Evolutionary conservation across 2,113 vertebrate genomes (phyloP).

Genomic region (Regulus satrapa): DNA sequence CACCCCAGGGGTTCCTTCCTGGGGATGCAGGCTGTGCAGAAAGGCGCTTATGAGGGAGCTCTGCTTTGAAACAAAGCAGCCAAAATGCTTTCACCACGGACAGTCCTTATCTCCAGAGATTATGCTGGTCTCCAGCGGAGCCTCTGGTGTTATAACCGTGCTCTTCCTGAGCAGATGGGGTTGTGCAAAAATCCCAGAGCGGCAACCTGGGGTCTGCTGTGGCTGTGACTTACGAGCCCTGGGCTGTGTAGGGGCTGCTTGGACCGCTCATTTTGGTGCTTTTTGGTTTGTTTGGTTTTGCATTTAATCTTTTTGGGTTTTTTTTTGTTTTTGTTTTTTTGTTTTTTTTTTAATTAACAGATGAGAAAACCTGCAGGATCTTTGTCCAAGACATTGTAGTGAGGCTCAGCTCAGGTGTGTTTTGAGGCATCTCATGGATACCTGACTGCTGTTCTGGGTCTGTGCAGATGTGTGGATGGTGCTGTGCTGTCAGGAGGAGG

Average conservation of each 20-base stretch:
- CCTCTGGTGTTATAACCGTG: not conserved
- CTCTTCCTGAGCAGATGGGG: slow-evolving; percentile 4
- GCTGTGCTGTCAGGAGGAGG: not conserved
- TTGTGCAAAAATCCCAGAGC: not conserved
- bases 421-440: fast-evolving
- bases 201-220: not conserved
- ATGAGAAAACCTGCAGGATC: not conserved
- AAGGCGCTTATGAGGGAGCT: not conserved
- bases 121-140: not conserved
- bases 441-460: not conserved
- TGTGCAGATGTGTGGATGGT: not conserved
- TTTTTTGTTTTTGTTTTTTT: too few species aligned
- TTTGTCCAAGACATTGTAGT: fast-evolving
- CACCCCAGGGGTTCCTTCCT: not conserved
- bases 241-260: not conserved
- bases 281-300: not conserved
- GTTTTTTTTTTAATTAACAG: not conserved
- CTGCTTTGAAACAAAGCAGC: not conserved
- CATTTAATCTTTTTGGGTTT: too few species aligned
- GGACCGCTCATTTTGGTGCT: not conserved
- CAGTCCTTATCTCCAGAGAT: not conserved
- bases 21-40: not conserved
- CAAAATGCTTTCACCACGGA: not conserved
- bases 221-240: not conserved
- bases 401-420: not conserved